Percentiles rank a stretch among this genome's conserved stretches.
These are phyloP conservation scores for Troilus luridus DNA, from an alignment of 2,888 invertebrate species.

Conservation along the genomic window DNA sequence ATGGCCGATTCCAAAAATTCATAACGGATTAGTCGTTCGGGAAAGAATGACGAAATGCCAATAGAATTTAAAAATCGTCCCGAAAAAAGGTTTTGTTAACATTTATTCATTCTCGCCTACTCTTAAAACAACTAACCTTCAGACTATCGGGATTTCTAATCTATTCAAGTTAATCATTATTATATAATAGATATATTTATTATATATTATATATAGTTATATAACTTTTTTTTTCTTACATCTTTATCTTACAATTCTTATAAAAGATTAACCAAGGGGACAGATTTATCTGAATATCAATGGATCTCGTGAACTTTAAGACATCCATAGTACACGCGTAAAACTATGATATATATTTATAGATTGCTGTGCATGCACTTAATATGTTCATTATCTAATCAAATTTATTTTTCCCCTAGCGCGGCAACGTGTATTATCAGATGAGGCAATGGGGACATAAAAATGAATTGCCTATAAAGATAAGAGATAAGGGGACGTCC, in stretches of 20 bases:
- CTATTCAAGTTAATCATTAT: not conserved
- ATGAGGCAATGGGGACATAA: constrained; percentile 22
- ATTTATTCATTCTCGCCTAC: not conserved
- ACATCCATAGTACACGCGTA: not conserved
- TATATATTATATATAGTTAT: not conserved
- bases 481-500: not conserved
- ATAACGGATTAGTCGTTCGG: not conserved
- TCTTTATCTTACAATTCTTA: not conserved
- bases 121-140: not conserved
- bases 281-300: not conserved
- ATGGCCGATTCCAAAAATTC: not conserved
- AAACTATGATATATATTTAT: not conserved
- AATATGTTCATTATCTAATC: constrained; percentile 8
- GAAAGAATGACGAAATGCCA: not conserved
- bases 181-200: too few species aligned
- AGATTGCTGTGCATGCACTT: constrained; percentile 7
- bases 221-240: not conserved
- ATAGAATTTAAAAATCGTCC: not conserved
- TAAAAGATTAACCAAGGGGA: not conserved
- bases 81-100: not conserved
- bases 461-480: constrained; percentile 8
- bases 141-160: not conserved
- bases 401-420: not conserved
- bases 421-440: not conserved
- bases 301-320: not conserved